phyloP scores from a whole-genome alignment of 2,113 vertebrate species.

The Larimichthys crocea region DNA sequence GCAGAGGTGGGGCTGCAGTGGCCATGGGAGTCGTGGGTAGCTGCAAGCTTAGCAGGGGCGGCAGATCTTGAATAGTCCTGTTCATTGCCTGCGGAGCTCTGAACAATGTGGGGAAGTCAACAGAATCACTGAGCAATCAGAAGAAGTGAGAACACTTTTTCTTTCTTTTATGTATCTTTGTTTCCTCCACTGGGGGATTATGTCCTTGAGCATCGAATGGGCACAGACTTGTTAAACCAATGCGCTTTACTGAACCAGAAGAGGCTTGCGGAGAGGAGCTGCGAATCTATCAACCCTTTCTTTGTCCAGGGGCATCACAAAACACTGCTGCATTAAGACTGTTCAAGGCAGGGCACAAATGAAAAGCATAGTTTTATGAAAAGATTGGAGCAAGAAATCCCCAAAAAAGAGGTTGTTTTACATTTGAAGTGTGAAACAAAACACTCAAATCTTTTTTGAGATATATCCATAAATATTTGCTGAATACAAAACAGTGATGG shows the following conservation, averaged over 20 bases:
- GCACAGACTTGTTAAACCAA: constrained; percentile 76
- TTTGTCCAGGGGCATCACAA: constrained; percentile 54
- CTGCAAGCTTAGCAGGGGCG: constrained; percentile 21
- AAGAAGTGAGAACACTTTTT: constrained; percentile 33
- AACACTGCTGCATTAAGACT: constrained; percentile 38
- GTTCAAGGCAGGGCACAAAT: constrained; percentile 36
- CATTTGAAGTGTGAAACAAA: constrained; percentile 2
- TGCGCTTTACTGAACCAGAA: constrained; percentile 73
- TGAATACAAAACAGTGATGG: no score
- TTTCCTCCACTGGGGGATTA: constrained; percentile 70
- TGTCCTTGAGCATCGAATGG: constrained; percentile 64
- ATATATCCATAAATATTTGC: neutral
- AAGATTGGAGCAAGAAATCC: neutral
- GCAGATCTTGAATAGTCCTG: constrained; percentile 17
- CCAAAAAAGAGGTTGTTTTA: neutral
- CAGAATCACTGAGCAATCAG: constrained; percentile 34
- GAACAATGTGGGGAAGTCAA: constrained; percentile 40
- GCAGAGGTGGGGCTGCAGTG: constrained; percentile 44
- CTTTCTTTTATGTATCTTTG: constrained; percentile 35
- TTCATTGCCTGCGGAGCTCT: neutral
- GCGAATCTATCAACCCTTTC: constrained; percentile 59
- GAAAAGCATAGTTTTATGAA: constrained; percentile 3
- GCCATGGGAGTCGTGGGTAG: constrained; percentile 10
- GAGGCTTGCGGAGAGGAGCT: constrained; percentile 47
- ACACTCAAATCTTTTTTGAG: neutral